These are phyloP conservation scores for Heterohyrax brucei DNA, from an alignment of 2,797 vertebrate species.

Conservation along the genomic window DNA sequence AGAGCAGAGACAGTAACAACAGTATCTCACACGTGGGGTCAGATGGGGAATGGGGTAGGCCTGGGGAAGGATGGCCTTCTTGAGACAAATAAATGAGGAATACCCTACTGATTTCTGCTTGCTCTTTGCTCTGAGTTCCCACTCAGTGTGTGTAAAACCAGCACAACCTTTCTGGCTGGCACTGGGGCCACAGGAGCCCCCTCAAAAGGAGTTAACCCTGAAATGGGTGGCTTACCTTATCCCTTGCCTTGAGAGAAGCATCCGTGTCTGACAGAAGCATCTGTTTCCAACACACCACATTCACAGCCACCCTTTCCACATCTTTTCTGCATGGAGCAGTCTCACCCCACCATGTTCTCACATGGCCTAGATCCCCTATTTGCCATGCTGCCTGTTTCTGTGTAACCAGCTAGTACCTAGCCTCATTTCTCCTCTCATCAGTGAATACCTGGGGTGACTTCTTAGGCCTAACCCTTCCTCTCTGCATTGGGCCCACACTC, in stretches of 20 bases:
- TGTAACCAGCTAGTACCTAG: neutral
- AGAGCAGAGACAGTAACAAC: neutral
- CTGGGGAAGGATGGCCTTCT: neutral
- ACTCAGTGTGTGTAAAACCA: neutral
- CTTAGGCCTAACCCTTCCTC: neutral
- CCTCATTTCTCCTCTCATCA: neutral
- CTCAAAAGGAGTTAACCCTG: neutral
- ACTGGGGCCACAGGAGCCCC: neutral
- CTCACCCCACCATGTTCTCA: neutral
- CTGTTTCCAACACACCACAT: too few relatives aligned
- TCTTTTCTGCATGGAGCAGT: neutral
- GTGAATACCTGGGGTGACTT: rapidly evolving
- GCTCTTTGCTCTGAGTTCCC: neutral
- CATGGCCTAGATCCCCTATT: neutral
- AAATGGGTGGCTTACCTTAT: neutral
- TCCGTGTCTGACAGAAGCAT: too few relatives aligned
- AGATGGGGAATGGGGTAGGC: neutral
- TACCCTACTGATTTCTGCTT: neutral
- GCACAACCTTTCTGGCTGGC: neutral
- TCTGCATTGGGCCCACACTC: neutral
- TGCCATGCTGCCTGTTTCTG: neutral
- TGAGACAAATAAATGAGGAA: neutral
- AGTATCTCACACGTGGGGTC: neutral
- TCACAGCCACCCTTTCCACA: neutral
- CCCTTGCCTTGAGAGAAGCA: neutral